Evolutionary conservation across 2,888 invertebrate genomes (phyloP).

Genomic region (Vanessa cardui): DNA sequence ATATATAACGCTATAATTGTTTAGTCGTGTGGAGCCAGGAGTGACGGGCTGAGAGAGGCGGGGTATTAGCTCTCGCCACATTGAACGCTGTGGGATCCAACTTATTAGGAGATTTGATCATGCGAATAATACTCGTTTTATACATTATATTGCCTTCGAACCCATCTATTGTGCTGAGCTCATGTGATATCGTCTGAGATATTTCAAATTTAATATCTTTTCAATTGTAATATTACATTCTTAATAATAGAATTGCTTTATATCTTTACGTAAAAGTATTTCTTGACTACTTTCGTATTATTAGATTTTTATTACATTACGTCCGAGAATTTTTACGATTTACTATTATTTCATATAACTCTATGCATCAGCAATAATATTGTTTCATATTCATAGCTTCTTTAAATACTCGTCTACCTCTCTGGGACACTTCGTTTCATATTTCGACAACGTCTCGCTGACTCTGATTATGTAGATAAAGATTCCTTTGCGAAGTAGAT

Average conservation of each 20-base stretch:
- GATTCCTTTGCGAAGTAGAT: conserved; percentile 61
- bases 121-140: conserved; percentile 78
- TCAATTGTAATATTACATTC: conserved; percentile 33
- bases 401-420: conserved; percentile 3
- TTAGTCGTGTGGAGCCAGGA: conserved; percentile 57
- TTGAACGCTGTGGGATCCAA: conserved; percentile 78
- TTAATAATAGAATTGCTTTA: conserved; percentile 24
- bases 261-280: conserved; percentile 13
- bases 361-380: neutral
- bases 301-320: neutral
- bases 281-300: neutral
- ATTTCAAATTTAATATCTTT: conserved; percentile 54
- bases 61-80: conserved; percentile 74
- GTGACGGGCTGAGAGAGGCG: conserved; percentile 58
- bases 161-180: conserved; percentile 57
- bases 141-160: conserved; percentile 73
- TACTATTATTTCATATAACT: neutral
- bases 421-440: conserved; percentile 50
- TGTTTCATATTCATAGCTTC: neutral
- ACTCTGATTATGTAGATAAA: conserved; percentile 75
- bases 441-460: conserved; percentile 68
- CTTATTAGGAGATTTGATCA: conserved; percentile 81
- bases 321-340: neutral
- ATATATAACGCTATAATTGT: conserved; percentile 48
- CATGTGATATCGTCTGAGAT: conserved; percentile 61